phyloP scores from a whole-genome alignment of 2,888 invertebrate genomes.

The Microplitis deprimator region DNA sequence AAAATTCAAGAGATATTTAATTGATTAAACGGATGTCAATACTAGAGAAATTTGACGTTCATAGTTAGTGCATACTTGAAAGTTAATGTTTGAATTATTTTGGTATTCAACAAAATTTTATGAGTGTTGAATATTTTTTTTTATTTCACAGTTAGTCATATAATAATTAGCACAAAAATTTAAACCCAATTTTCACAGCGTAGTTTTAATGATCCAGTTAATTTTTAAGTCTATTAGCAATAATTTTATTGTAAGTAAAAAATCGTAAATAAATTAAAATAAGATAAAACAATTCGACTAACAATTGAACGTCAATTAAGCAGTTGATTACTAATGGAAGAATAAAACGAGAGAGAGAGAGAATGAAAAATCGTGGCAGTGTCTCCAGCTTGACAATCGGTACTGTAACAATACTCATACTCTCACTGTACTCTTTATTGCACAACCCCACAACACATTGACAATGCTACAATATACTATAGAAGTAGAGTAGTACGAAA shows the following conservation, averaged over 20 bases:
- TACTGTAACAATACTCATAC: constrained; percentile 28
- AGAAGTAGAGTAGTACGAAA: constrained; percentile 49
- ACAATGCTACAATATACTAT: constrained; percentile 32
- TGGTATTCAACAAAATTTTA: neutral
- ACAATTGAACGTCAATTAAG: constrained; percentile 14
- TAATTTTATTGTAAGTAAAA: neutral
- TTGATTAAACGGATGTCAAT: neutral
- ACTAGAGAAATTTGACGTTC: neutral
- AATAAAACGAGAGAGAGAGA: constrained; percentile 26
- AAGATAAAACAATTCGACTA: neutral
- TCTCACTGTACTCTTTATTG: neutral
- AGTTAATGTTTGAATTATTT: neutral
- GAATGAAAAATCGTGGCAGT: constrained; percentile 43
- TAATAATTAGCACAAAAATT: neutral
- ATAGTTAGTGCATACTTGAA: too few relatives aligned
- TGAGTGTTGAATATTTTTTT: too few relatives aligned
- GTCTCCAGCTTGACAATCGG: constrained; percentile 31
- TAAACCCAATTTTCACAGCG: neutral
- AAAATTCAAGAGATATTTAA: neutral
- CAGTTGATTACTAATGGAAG: constrained; percentile 17
- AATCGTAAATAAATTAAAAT: neutral
- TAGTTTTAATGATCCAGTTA: neutral
- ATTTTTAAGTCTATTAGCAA: neutral
- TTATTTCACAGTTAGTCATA: too few relatives aligned
- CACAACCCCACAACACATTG: constrained; percentile 23